phyloP scores from a whole-genome alignment of 1,140 invertebrate genomes.

The Tetragonula clypearis region DNA sequence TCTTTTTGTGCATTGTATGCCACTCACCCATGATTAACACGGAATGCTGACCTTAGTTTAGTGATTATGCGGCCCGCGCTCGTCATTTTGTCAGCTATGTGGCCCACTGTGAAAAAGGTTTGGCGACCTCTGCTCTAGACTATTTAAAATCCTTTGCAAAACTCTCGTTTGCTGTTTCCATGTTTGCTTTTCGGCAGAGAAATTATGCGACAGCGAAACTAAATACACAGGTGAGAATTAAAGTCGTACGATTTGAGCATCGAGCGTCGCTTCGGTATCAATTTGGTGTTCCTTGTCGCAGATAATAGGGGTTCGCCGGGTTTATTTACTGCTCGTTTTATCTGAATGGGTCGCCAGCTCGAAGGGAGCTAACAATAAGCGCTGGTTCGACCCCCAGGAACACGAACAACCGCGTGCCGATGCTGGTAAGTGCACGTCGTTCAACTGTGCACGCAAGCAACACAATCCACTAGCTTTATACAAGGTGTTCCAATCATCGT shows the following conservation, averaged over 20 bases:
- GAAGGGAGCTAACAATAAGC: conserved; percentile 37
- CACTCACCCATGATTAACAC: too few relatives aligned
- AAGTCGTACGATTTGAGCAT: conserved; percentile 18
- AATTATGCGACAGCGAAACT: too few relatives aligned
- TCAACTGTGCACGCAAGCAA: conserved; percentile 45
- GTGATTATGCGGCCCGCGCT: too few relatives aligned
- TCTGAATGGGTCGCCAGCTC: conserved; percentile 42
- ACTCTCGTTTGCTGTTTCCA: too few relatives aligned
- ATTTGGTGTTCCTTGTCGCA: conserved; percentile 54
- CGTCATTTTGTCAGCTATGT: too few relatives aligned
- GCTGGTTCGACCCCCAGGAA: neutral
- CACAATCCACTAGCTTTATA: conserved; percentile 33
- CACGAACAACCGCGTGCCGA: conserved; percentile 17
- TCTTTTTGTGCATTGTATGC: too few relatives aligned
- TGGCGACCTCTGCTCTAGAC: too few relatives aligned
- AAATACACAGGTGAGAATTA: neutral
- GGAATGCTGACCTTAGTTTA: too few relatives aligned
- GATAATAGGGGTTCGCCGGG: conserved; percentile 55
- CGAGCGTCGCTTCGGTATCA: neutral
- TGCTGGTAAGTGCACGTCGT: neutral
- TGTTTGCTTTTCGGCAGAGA: too few relatives aligned
- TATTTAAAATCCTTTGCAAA: too few relatives aligned
- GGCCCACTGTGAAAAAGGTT: too few relatives aligned
- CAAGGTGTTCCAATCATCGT: neutral
- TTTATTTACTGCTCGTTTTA: conserved; percentile 65